Evolutionary conservation across 2,797 vertebrate genomes (phyloP), one percentile per base, ranked within the genome.

Genomic region (Ctenopoma kingsleyae): DNA sequence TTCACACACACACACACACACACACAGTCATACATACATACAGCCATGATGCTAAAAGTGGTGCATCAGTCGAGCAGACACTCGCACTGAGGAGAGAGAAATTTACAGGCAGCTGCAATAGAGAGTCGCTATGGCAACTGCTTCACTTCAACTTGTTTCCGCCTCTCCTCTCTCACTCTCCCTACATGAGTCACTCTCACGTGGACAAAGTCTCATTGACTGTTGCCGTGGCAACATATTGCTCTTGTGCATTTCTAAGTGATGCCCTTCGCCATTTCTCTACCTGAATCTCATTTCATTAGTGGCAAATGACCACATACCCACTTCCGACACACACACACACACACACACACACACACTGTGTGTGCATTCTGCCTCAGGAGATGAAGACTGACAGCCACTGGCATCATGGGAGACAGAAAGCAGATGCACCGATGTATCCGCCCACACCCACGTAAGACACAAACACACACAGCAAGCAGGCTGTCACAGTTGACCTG

Each of bases 71-170:
- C 74, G 71, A 66, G 32, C 72, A 65, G 62, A 70, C 70, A 71
- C 71, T 59, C 78, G 53, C 76, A 73, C 62, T 16, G 53, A 64
- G 61, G 72, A 79, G 77, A 53, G 54, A 75, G 67, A 78, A 79
- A 81, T 71, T 75, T 70, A 86, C 76, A 91, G 79, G 74, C 80
- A 89, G 86, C 90, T 88, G 89, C 89, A 83, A 84, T 72, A 76
- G 78, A 83, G 63, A 70, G 87, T 94, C 78, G 49, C 91, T 76
- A 93, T 91, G 90, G 90, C 90, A 94, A 94, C 93, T 93, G 91
- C 85, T 89, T 92, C 86, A 87, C 80, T 91, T 86, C 70, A 62
- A 82, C 87, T 91, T 74, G 58, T 84, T 67, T 66, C 74, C 46
- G 11, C 57, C 76, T 47, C 50, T 48, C 22, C 56, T 56, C 62